phyloP scores from a whole-genome alignment of 2,797 vertebrate genomes.

The Smutsia gigantea region DNA sequence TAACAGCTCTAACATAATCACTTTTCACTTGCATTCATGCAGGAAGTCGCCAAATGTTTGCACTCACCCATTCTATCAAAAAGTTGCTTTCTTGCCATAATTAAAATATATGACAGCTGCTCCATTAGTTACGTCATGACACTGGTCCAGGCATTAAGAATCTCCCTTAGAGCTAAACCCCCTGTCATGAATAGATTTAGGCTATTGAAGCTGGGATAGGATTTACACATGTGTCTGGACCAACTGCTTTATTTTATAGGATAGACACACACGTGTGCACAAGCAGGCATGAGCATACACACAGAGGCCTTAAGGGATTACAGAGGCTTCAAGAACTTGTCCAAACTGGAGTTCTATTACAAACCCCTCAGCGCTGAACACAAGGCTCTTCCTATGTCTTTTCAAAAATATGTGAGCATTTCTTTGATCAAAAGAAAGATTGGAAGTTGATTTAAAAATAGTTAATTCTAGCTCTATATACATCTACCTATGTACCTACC shows the following conservation, averaged over 20 bases:
- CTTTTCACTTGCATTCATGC: conserved; percentile 77
- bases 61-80: conserved; percentile 67
- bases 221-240: neutral
- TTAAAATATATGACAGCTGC: conserved; percentile 70
- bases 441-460: neutral
- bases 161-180: neutral
- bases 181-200: neutral
- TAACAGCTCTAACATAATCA: conserved; percentile 50
- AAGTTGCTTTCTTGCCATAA: conserved; percentile 72
- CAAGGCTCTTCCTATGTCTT: neutral
- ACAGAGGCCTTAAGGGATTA: neutral
- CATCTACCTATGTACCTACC: neutral
- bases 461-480: neutral
- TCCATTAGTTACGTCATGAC: neutral
- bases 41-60: conserved; percentile 78
- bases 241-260: neutral
- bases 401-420: neutral
- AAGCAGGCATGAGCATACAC: no score
- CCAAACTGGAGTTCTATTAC: neutral
- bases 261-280: no score
- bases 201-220: neutral
- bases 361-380: neutral
- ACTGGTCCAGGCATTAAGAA: neutral
- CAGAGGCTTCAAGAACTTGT: neutral
- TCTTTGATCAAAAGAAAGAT: neutral